A percentile compares a stretch with the other conserved stretches of the same genome.
These are phyloP conservation scores for Cephus runcator DNA, from an alignment of 2,888 invertebrate genomes.

Conservation along the genomic window DNA sequence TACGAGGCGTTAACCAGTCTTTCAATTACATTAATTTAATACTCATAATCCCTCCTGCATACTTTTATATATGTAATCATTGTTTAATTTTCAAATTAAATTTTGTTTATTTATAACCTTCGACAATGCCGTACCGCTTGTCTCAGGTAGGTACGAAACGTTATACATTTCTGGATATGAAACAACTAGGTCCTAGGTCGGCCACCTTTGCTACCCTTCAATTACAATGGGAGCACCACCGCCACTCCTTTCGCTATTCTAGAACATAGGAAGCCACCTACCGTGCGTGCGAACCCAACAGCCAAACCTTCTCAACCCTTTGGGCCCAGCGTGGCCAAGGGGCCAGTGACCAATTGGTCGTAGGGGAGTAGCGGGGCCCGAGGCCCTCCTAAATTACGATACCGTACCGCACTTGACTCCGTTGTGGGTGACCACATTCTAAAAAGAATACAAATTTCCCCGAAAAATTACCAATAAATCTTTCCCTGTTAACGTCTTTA, in stretches of 20 bases:
- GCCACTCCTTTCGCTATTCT: not conserved
- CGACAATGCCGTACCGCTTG: not conserved
- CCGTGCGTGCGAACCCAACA: not conserved
- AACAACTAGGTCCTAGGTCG: not conserved
- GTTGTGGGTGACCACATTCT: conserved; percentile 43
- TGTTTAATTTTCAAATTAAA: not conserved
- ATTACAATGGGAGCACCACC: not conserved
- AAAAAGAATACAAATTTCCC: conserved; percentile 31
- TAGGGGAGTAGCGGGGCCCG: not conserved
- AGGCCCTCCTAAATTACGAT: conserved; percentile 27
- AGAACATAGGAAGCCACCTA: not conserved
- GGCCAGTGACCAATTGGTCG: not conserved
- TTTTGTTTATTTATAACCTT: not conserved
- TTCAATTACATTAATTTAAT: not conserved
- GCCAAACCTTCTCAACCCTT: not conserved
- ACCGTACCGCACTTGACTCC: conserved; percentile 10
- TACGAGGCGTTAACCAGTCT: not conserved
- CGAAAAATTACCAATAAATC: conserved; percentile 41
- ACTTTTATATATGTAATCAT: not conserved
- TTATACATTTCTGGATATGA: not conserved
- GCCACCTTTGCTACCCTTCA: not conserved
- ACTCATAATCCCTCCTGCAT: not conserved
- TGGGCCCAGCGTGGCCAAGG: not conserved
- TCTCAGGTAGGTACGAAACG: not conserved
- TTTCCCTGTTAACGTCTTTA: not conserved